Evolutionary conservation across 1,140 invertebrate species (phyloP).

Genomic region (Drosophila tropicalis): DNA sequence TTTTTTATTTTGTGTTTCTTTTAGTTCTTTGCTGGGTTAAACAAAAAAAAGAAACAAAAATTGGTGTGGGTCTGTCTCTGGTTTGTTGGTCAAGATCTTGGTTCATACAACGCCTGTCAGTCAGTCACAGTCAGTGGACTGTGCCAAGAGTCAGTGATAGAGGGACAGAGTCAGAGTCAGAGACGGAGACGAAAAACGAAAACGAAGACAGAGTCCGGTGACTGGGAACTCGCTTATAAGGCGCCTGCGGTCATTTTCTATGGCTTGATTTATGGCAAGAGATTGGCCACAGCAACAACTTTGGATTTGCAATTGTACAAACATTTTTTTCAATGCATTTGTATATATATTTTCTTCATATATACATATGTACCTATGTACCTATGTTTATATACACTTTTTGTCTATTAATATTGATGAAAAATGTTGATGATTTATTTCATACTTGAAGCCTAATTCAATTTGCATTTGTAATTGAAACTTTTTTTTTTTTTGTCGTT

Average conservation of each 20-base stretch:
- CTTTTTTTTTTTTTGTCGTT: slow-evolving; percentile 12
- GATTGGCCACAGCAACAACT: slow-evolving; percentile 67
- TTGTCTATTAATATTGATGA: slow-evolving; percentile 47
- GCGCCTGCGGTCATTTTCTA: slow-evolving; percentile 76
- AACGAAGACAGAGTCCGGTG: slow-evolving; percentile 47
- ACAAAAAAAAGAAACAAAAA: slow-evolving; percentile 15
- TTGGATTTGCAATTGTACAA: slow-evolving; percentile 72
- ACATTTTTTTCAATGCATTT: slow-evolving; percentile 70
- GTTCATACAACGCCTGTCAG: slow-evolving; percentile 61
- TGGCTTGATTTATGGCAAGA: slow-evolving; percentile 79
- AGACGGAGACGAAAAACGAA: slow-evolving; percentile 38
- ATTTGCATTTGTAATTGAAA: slow-evolving; percentile 57
- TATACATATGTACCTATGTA: slow-evolving; percentile 27
- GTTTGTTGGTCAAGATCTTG: slow-evolving; percentile 69
- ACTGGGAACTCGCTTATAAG: slow-evolving; percentile 77
- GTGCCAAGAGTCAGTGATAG: slow-evolving; percentile 9
- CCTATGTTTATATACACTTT: slow-evolving; percentile 24
- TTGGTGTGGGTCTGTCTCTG: slow-evolving; percentile 61
- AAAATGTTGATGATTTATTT: slow-evolving; percentile 51
- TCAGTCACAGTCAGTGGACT: slow-evolving; percentile 50
- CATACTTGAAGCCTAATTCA: slow-evolving; percentile 48
- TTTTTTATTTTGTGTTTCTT: slow-evolving; percentile 30
- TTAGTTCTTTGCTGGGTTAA: background rate
- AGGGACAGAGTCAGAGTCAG: slow-evolving; percentile 15
- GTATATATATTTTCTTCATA: slow-evolving; percentile 24